Evolutionary conservation across 2,797 vertebrate genomes (phyloP).

Genomic region (Jordanella pulchra): DNA sequence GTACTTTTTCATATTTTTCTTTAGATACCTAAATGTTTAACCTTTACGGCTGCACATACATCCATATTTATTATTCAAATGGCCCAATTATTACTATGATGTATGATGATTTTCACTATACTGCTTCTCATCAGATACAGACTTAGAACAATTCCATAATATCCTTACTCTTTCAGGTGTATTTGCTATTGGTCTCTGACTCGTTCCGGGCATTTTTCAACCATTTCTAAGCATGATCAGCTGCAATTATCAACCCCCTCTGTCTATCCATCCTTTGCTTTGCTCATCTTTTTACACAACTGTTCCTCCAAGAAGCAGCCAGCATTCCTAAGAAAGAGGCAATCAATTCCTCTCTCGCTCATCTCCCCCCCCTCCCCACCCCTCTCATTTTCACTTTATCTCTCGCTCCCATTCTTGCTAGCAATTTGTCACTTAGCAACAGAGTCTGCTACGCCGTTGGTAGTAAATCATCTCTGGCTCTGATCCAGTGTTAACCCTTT

Average conservation of each 20-base stretch:
- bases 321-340: slow-evolving; percentile 44
- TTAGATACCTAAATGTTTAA: slow-evolving; percentile 1
- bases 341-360: slow-evolving; percentile 43
- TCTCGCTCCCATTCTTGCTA: slow-evolving; percentile 37
- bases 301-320: slow-evolving; percentile 22
- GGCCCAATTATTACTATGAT: background rate
- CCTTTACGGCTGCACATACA: background rate
- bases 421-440: slow-evolving; percentile 78
- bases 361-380: slow-evolving; percentile 26
- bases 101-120: slow-evolving; percentile 7
- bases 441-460: slow-evolving; percentile 35
- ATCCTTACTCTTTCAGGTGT: background rate
- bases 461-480: slow-evolving; percentile 37
- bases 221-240: slow-evolving; percentile 43
- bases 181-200: slow-evolving; percentile 10
- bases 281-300: slow-evolving; percentile 20
- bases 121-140: slow-evolving; percentile 15
- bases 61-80: background rate
- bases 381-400: slow-evolving; percentile 39
- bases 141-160: slow-evolving; percentile 20
- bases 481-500: slow-evolving; percentile 42
- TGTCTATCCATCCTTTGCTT: slow-evolving; percentile 14
- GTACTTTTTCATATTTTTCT: background rate
- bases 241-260: slow-evolving; percentile 33
- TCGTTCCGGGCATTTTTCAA: slow-evolving; percentile 26